Percentiles rank a stretch among this genome's conserved stretches.
These are phyloP conservation scores for Leptatherina wallacei DNA, from an alignment of 2,797 vertebrate genomes.

Conservation along the genomic window DNA sequence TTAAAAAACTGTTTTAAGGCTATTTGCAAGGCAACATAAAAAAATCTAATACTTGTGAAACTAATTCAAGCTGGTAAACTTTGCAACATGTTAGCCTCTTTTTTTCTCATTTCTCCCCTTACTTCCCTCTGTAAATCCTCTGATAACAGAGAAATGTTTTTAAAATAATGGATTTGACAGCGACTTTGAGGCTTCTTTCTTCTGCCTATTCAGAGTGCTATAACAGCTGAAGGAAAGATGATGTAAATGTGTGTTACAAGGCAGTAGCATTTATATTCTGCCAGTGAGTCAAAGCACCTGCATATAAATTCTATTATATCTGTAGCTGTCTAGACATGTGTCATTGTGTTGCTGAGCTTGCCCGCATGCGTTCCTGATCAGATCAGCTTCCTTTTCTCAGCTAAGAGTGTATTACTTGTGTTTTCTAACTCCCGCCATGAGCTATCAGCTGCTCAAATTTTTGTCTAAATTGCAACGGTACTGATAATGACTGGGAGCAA, in stretches of 20 bases:
- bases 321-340: conserved; percentile 75
- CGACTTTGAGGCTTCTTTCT: conserved; percentile 21
- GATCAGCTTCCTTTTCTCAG: conserved; percentile 40
- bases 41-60: conserved; percentile 10
- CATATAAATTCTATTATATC: conserved; percentile 68
- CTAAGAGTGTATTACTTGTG: conserved; percentile 24
- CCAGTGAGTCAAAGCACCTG: conserved; percentile 64
- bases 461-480: conserved; percentile 60
- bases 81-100: conserved; percentile 8
- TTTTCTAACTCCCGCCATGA: conserved; percentile 24
- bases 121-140: conserved; percentile 25
- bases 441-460: conserved; percentile 29
- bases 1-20: conserved; percentile 1
- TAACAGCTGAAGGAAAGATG: conserved; percentile 46
- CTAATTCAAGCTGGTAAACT: conserved; percentile 22
- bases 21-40: conserved; percentile 14
- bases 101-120: conserved; percentile 21
- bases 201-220: conserved; percentile 22
- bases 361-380: conserved; percentile 52
- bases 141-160: conserved; percentile 13
- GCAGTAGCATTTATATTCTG: conserved; percentile 46
- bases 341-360: conserved; percentile 66
- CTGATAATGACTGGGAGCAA: conserved; percentile 42
- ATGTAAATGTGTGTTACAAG: conserved; percentile 64
- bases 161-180: conserved; percentile 25